A percentile compares a stretch with the other conserved stretches of the same genome.
Evolutionary conservation across 2,888 invertebrate genomes (phyloP).

Genomic region (Dicycla oo): DNA sequence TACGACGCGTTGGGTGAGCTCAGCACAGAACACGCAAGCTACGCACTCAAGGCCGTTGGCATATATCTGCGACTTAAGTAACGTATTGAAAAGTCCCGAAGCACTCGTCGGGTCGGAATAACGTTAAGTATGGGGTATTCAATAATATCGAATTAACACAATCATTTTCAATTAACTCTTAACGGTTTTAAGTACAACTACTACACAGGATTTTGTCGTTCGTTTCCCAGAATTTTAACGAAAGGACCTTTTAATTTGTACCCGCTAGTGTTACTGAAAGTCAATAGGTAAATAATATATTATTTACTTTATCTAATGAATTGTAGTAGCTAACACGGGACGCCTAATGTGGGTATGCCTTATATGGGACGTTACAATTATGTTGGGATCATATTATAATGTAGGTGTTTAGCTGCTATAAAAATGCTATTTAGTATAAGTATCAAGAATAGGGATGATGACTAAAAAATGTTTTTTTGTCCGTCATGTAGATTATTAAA

Average conservation of each 20-base stretch:
- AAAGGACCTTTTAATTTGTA: slow-evolving; percentile 25
- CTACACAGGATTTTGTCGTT: slow-evolving; percentile 18
- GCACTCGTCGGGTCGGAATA: not conserved
- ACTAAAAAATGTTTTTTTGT: no score
- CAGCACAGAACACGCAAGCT: no score
- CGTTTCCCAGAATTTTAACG: slow-evolving; percentile 28
- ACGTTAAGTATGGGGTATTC: slow-evolving; percentile 23
- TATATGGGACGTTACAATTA: not conserved
- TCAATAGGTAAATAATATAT: slow-evolving; percentile 10
- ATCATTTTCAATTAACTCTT: slow-evolving; percentile 37
- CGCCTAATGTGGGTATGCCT: no score
- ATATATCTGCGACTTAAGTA: no score
- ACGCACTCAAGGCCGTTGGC: no score
- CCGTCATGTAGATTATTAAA: no score
- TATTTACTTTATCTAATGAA: slow-evolving; percentile 7
- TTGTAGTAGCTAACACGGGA: no score
- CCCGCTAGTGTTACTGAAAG: slow-evolving; percentile 20
- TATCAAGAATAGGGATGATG: no score
- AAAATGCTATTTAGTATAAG: not conserved
- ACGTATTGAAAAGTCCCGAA: slow-evolving; percentile 7
- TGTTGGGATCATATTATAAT: not conserved
- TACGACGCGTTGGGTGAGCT: no score
- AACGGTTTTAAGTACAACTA: slow-evolving; percentile 23
- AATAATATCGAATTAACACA: slow-evolving; percentile 46
- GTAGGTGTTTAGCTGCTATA: not conserved